Base-by-base conservation (phyloP, 2,113 vertebrate species). In the Megalops atlanticus region DNA sequence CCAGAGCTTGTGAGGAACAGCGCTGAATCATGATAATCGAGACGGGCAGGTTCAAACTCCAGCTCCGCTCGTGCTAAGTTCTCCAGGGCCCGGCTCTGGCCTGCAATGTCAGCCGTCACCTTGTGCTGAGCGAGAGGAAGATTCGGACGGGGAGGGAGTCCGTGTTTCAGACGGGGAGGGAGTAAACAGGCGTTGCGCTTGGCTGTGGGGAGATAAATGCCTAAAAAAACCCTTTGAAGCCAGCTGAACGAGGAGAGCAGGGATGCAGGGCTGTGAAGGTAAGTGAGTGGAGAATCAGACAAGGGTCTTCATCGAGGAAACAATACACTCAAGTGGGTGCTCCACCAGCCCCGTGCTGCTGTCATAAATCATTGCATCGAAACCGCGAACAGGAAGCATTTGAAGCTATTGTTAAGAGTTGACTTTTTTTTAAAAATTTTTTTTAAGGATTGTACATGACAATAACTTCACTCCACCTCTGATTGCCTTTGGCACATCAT, bases 1-100 rank as follows among this genome's bases (percentile, higher is more conserved):
- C 86, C 81, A 81, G 3, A 15, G 52, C 85, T 74, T n/a, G n/a
- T 68, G 76, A 70, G 83, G 82, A 88, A 85, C 86, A 88, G 81
- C 85, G 68, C 83, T 82, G 83, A 83, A 81, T 88, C 82, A 86
- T 76, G 87, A 58, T 40, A 77, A 82, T 82, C 64, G 80, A 83
- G 69, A 79, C 39, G 77, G 84, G 58, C 84, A 71, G 83, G 79
- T 83, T 85, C 83, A 81, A 84, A 81, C 89, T 80, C 49, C 24
- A 45, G 52, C 27, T 58, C 33, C 52, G 5, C 52, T n/a, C n/a
- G n/a, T n/a, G n/a, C n/a, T n/a, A n/a, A n/a, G n/a, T n/a, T n/a
- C n/a, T n/a, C n/a, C 52, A 21, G 52, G 52, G 52, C 52, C 52
- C 43, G 7, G 14, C 43, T 45, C 14, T 45, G 7, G 43, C 43